Evolutionary conservation across 2,113 vertebrate genomes (phyloP), one percentile per base, ranked within the genome.

Genomic region (Nycticryphes semicollaris): DNA sequence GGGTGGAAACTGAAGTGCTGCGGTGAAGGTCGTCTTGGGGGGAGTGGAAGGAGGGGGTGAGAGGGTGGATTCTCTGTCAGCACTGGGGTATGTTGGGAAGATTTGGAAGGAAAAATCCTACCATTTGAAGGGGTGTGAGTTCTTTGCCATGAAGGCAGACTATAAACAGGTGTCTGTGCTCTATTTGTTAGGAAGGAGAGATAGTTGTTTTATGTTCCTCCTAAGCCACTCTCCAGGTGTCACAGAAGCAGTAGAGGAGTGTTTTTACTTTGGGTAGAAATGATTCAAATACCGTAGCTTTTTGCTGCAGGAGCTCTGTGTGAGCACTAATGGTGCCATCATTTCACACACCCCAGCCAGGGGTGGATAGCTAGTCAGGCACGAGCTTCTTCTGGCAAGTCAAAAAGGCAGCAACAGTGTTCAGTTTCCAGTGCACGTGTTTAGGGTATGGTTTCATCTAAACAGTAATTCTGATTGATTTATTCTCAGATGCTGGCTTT

Each of bases 401-500:
- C 28, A 3, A 11, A 20, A 59, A 22, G 41, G 23, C 25, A 12
- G 9, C 3, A 5, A 1, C 7, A 28, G 14, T 0, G 1, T 14
- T 63, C 12, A 5, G 43, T 31, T n/a, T 22, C 12, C n/a, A 5
- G 41, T 10, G 2, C 9, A 0, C 1, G 0, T 7, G 20, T 33
- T 48, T 9, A 8, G 47, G 19, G 15, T 5, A 1, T 15, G 19
- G 23, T 22, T 15, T 66, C 43, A 4, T 14, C 31, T 51, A 1
- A 39, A 3, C 19, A 14, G 2, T 43, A 2, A 4, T 15, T 16
- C 87, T 96, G 22, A 6, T 93, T 90, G 33, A 5, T 93, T 90
- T n/a, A 39, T 39, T 39, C 25, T 96, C 91, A 99, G 99, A 98
- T 97, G 95, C 99, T 4, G 98, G 98, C 30, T 99, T 99, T 47